Base-by-base conservation (phyloP, 2,113 vertebrate genomes). In the Solenodon paradoxus region DNA sequence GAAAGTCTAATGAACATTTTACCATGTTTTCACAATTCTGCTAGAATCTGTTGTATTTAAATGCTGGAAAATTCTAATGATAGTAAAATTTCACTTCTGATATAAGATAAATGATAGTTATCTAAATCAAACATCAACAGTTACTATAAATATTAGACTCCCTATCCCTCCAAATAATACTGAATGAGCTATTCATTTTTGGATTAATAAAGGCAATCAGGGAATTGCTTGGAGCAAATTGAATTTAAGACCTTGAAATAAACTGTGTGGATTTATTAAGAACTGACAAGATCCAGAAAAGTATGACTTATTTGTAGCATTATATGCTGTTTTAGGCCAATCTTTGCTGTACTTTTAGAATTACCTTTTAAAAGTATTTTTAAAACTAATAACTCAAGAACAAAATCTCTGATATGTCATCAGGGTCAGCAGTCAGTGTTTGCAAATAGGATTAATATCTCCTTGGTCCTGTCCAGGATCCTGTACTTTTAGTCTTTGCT, bases 231-330 rank as follows among this genome's bases (percentile, higher is more conserved):
- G 49, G 66, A 40, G n/a, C 49, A 95, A 95, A 87, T 84, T 28
- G 51, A 95, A 95, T 88, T 57, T 77, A 35, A 15, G 35, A 79
- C 28, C 79, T 94, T 89, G 45, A 96, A 86, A 92, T 89, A 78
- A 93, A 75, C 63, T 53, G 61, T 61, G 42, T 53, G 86, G 53
- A 77, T 64, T 90, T 83, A 20, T 53, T 83, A 84, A 92, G 53
- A 90, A 45, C 59, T 83, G 24, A 57, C 69, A n/a, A 96, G 87
- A 93, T 12, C 7, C 35, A 55, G 86, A 64, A 94, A 93, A 91
- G 10, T 57, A 79, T 32, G 38, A 72, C 86, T 92, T 66, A 26
- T 53, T 79, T 92, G 57, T 2, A 85, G 19, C n/a, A 92, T 93
- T 84, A 35, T 80, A 7, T 40, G 40, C 68, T 61, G 55, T 59